Evolutionary conservation across 2,888 invertebrate genomes (phyloP).

Genomic region (Xanthia togata): DNA sequence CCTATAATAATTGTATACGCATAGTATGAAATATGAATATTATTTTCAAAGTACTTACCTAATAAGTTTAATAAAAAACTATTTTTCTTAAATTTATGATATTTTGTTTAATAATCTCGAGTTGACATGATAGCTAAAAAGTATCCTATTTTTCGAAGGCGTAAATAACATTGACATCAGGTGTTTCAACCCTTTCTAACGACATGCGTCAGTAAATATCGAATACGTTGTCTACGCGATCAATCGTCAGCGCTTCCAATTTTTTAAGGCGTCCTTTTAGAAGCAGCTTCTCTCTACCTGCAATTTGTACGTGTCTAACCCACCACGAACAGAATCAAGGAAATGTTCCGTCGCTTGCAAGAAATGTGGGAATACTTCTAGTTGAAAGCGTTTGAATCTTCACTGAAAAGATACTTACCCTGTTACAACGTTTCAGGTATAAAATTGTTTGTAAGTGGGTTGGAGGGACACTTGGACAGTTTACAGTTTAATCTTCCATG

Average conservation of each 20-base stretch:
- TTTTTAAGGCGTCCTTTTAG: conserved; percentile 63
- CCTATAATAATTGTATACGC: too few species aligned
- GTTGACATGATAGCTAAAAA: too few species aligned
- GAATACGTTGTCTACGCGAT: conserved; percentile 39
- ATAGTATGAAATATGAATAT: too few species aligned
- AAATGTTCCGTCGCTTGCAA: conserved; percentile 52
- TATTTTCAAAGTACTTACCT: too few species aligned
- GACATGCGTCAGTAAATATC: conserved; percentile 37
- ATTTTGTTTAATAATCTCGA: too few species aligned
- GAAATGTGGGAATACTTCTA: conserved; percentile 55
- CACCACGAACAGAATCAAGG: conserved; percentile 48
- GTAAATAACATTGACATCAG: conserved; percentile 13
- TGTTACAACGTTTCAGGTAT: neutral
- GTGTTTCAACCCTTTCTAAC: conserved; percentile 27
- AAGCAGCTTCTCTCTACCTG: conserved; percentile 52
- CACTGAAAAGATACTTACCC: conserved; percentile 20
- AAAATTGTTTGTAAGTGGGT: conserved; percentile 16
- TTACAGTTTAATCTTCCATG: neutral
- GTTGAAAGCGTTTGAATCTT: conserved; percentile 41
- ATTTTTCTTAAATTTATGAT: too few species aligned
- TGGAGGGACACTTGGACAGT: neutral
- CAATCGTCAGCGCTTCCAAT: conserved; percentile 63
- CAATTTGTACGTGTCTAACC: conserved; percentile 63
- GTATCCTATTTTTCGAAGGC: neutral
- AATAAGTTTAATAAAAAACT: neutral